Evolutionary conservation across 1,140 invertebrate species (phyloP), one percentile per base, ranked within the genome.

Genomic region (Drosophila azteca): DNA sequence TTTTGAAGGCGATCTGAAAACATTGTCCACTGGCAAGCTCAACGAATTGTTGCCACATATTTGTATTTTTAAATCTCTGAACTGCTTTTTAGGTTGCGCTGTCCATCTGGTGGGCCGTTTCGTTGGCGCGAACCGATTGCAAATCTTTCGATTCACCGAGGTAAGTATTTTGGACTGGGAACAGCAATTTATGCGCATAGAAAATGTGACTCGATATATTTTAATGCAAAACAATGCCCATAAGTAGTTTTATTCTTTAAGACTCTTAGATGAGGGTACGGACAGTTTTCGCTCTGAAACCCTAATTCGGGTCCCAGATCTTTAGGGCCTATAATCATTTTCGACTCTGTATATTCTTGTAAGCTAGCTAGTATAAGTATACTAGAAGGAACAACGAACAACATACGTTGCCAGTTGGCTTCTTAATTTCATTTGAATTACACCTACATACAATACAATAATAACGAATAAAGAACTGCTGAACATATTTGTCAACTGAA

Each of bases 21-120:
- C 45, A 0, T 45, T 67, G 11, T 49, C 7, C 7, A 57, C 45
- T 50, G 90, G 90, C 51, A 77, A 72, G 49, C 3, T 24, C 20
- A 7, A 13, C 1, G 7, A 0, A 26, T 5, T 13, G 1, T n/a
- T 8, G 15, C 7, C 6, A 31, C 24, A 31, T 22, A 43, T 24
- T 6, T 5, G 8, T 15, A 6, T 5, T 35, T 26, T 6, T 7
- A 46, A 11, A 11, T 29, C 13, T n/a, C 20, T 0, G 0, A 49
- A 15, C 8, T 41, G 49, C n/a, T 60, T 59, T 51, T 1, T 24
- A 90, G 90, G 80, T 17, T 71, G 72, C 35, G 72, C 50, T n/a
- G 48, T 91, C 1, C 80, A 83, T 46, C 57, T 80, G 6, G 85
- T 91, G 13, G 90, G 90, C 0, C 58, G 66, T 3, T 88, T 90